Conservation (phyloP, 2,888 invertebrate species). For the Cenopis cana region DNA sequence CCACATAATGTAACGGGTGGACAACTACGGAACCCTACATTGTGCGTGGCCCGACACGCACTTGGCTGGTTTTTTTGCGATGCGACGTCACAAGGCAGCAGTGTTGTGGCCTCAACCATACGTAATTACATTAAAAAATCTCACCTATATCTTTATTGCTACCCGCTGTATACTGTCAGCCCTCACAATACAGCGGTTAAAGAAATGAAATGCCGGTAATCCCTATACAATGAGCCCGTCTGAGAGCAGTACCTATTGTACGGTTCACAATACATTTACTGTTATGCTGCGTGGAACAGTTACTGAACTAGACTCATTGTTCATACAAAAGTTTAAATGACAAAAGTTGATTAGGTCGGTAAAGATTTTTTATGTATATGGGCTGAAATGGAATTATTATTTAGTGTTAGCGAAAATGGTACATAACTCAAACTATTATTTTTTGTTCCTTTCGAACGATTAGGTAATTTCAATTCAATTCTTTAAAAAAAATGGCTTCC, state of each 20-base stretch:
- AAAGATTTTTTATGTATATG: background rate
- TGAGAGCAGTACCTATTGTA: background rate
- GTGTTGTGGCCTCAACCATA: no score
- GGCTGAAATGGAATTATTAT: background rate
- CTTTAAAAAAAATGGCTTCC: no score
- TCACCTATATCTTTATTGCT: background rate
- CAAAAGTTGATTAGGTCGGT: background rate
- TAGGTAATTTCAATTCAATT: no score
- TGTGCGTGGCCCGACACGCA: no score
- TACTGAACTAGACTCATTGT: background rate
- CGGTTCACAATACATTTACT: slow-evolving; percentile 14
- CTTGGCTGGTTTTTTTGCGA: no score
- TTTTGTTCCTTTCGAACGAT: no score
- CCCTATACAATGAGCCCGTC: slow-evolving; percentile 17
- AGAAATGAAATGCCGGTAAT: slow-evolving; percentile 15
- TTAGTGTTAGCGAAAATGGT: no score
- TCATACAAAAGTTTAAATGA: background rate
- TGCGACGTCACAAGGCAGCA: no score
- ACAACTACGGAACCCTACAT: no score
- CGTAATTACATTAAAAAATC: background rate
- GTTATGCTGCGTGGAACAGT: background rate
- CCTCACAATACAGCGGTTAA: slow-evolving; percentile 19
- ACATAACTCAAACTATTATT: no score
- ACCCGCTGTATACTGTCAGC: background rate
- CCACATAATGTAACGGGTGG: no score